Percentiles rank a stretch among this genome's conserved stretches.
Evolutionary conservation across 2,797 vertebrate species (phyloP).

Genomic region (Odontamblyopus lacepedii): DNA sequence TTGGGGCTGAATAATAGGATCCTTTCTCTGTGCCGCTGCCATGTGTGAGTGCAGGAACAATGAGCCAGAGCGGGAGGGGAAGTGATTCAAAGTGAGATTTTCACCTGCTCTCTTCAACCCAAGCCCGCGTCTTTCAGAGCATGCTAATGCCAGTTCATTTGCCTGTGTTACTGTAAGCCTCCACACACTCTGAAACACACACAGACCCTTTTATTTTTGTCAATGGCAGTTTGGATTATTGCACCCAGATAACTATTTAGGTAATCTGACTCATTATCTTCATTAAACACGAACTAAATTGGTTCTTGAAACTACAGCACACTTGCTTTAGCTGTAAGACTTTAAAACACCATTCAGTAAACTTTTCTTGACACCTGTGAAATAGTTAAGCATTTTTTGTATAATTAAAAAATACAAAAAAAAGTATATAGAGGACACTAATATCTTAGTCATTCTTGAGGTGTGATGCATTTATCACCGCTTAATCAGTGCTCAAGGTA

Average conservation of each 20-base stretch:
- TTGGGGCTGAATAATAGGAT: slow-evolving; percentile 80
- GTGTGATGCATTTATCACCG: neutral
- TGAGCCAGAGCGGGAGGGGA: slow-evolving; percentile 72
- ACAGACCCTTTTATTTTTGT: slow-evolving; percentile 50
- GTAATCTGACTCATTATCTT: slow-evolving; percentile 72
- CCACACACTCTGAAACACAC: slow-evolving; percentile 48
- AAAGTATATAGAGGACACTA: neutral
- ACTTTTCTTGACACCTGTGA: slow-evolving; percentile 31
- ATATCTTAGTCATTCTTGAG: neutral
- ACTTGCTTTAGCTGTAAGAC: slow-evolving; percentile 36
- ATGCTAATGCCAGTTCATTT: slow-evolving; percentile 79
- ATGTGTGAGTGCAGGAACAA: slow-evolving; percentile 76
- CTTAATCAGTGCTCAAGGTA: neutral
- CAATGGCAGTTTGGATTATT: slow-evolving; percentile 68
- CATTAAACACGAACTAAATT: slow-evolving; percentile 65
- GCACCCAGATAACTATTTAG: slow-evolving; percentile 60
- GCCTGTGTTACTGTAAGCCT: slow-evolving; percentile 70
- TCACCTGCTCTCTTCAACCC: slow-evolving; percentile 77
- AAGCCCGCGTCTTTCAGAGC: slow-evolving; percentile 69
- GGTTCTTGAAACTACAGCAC: slow-evolving; percentile 48
- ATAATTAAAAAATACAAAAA: neutral
- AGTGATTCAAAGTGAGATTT: slow-evolving; percentile 80
- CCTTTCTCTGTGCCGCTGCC: slow-evolving; percentile 75
- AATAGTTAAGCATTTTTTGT: slow-evolving; percentile 1
- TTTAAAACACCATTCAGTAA: slow-evolving; percentile 14